phyloP scores from a whole-genome alignment of 2,797 vertebrate genomes.

The Anableps anableps region DNA sequence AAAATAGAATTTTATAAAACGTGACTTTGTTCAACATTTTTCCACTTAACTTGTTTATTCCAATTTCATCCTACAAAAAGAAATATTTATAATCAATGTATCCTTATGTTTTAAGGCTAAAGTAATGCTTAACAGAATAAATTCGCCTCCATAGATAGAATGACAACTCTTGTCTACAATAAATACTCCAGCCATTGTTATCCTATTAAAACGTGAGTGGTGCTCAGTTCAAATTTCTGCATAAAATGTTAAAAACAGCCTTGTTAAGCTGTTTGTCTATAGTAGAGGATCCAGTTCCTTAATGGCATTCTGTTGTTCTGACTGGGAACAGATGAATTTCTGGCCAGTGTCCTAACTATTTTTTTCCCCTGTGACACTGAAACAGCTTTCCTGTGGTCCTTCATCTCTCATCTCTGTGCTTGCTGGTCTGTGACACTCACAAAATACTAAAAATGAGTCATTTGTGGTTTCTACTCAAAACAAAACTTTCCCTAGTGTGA shows the following conservation, averaged over 20 bases:
- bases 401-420: conserved; percentile 45
- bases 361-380: conserved; percentile 41
- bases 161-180: neutral
- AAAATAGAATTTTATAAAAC: no score
- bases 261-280: neutral
- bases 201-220: conserved; percentile 2
- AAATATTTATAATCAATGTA: no score
- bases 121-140: neutral
- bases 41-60: no score
- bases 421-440: conserved; percentile 50
- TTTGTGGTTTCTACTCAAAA: conserved; percentile 54
- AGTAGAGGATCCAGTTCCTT: neutral
- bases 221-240: neutral
- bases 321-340: conserved; percentile 19
- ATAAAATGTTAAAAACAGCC: neutral
- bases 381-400: conserved; percentile 48
- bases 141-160: neutral
- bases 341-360: conserved; percentile 51
- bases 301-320: conserved; percentile 4
- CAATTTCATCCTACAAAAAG: no score
- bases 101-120: no score
- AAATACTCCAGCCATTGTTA: neutral
- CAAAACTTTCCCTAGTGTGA: conserved; percentile 47
- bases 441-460: conserved; percentile 23
- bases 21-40: no score